Base-by-base conservation (phyloP, 2,113 vertebrate genomes). In the Saccopteryx bilineata region DNA sequence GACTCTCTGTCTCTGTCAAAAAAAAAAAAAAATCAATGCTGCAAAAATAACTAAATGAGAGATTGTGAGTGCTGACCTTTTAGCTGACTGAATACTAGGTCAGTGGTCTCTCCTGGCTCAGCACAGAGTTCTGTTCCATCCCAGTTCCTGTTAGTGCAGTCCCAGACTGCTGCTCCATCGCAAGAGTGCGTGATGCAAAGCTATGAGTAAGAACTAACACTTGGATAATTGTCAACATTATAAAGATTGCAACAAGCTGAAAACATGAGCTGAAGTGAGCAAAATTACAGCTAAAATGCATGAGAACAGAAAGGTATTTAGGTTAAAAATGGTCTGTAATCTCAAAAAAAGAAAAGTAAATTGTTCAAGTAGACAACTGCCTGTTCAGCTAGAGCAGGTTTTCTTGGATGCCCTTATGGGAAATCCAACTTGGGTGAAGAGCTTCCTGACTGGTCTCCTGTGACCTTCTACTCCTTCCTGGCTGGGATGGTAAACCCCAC, bases 211-310 rank as follows among this genome's bases (percentile, higher is more conserved):
- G 54, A 46, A 52, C 12, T 60, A 74, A 74, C 56, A 87, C 23
- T 26, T 31, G 52, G 24, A 39, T 60, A 79, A 66, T 17, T 94
- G 69, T 24, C 78, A 58, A 9, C n/a, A 31, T 86, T 82, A 63
- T 28, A 52, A 82, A 91, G 61, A 74, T 65, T 82, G 26, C 56
- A 82, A 48, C 17, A 85, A 89, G 50, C 58, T 90, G 58, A 94
- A 88, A 91, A 54, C 13, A 61, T 65, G 24, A 94, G 23, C 28
- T 33, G 28, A 93, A 60, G 28, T 56, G 10, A 91, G 66, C 61
- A 90, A 92, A 80, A 81, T 80, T 58, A 46, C 9, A 48, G 15
- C 48, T 68, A 91, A 50, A 96, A 94, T 21, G 2, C 33, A 90
- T 28, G 1, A 89, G 11, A 80, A 79, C 6, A 60, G 19, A 93